These are phyloP conservation scores for Euura saliciscinereae DNA, from an alignment of 1,140 invertebrate genomes.

Conservation along the genomic window DNA sequence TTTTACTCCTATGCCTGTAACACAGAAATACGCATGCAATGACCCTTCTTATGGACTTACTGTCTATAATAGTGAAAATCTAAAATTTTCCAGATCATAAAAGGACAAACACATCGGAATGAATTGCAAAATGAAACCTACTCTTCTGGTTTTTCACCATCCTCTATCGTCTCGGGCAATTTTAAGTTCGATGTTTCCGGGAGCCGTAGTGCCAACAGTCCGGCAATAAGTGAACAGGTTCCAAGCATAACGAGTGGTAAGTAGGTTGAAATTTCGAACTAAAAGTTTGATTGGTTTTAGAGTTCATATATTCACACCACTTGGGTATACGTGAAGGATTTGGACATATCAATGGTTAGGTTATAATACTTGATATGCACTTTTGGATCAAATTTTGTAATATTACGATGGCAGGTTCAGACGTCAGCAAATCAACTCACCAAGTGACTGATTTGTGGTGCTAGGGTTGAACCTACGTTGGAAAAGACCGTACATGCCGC, in stretches of 20 bases:
- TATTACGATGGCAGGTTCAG: no score
- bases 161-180: constrained; percentile 74
- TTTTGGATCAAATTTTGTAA: no score
- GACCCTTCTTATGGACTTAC: neutral
- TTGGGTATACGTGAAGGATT: no score
- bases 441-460: no score
- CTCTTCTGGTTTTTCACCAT: constrained; percentile 68
- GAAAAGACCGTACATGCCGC: no score
- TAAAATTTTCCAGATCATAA: neutral
- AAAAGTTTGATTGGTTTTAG: neutral
- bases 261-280: constrained; percentile 50
- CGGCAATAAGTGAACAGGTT: constrained; percentile 64
- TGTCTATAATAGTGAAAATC: no score
- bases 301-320: no score
- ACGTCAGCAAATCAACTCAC: neutral
- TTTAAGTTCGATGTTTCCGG: constrained; percentile 73
- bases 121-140: neutral
- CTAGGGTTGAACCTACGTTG: no score
- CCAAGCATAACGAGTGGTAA: constrained; percentile 71
- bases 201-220: constrained; percentile 64
- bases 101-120: neutral
- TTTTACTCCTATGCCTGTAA: neutral
- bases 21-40: neutral
- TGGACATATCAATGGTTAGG: no score
- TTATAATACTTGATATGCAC: no score